Evolutionary conservation across 2,113 vertebrate species (phyloP), one percentile per base, ranked within the genome.

Genomic region (Ploceus nigricollis): DNA sequence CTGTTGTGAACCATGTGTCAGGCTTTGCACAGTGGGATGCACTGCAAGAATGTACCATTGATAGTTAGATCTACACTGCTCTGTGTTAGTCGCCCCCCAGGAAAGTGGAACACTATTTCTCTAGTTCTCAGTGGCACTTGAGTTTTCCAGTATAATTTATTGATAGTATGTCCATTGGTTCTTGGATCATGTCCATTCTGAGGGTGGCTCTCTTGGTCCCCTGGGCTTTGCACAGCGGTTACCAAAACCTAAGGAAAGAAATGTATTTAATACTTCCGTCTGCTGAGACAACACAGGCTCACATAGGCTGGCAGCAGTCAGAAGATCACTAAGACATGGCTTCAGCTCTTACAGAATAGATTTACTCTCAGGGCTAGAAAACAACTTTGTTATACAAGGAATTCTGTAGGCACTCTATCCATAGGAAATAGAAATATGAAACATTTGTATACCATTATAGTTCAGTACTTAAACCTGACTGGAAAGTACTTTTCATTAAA

Each of bases 131-230:
- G 98, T 97, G 98, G 98, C 99, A 98, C 98, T 98, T 98, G 95
- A 97, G 95, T 96, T 97, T 98, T 97, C 98, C 97, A 98, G 97
- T 98, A 98, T 96, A 95, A 96, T 92, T 97, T 97, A 97, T 63
- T 12, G 17, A 81, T 45, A 96, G 72, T 30, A 48, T 96, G 96
- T 98, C 96, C 95, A 91, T 91, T 58, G 91, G 85, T 45, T 89
- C 94, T 92, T 90, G 93, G 97, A 98, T 99, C 98, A 99, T 98
- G 99, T 99, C 99, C 99, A 99, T 98, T 99, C 98, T 95, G 98
- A 96, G 61, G 99, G 98, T 68, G 98, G 98, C 71, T 99, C 98
- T 97, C 98, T 98, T 80, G 99, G 99, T 97, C 99, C 99, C 98
- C 97, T 99, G 90, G 99, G 99, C 94, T 98, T 99, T 95, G 98